phyloP scores from a whole-genome alignment of 2,113 vertebrate species.

The Bos javanicus region DNA sequence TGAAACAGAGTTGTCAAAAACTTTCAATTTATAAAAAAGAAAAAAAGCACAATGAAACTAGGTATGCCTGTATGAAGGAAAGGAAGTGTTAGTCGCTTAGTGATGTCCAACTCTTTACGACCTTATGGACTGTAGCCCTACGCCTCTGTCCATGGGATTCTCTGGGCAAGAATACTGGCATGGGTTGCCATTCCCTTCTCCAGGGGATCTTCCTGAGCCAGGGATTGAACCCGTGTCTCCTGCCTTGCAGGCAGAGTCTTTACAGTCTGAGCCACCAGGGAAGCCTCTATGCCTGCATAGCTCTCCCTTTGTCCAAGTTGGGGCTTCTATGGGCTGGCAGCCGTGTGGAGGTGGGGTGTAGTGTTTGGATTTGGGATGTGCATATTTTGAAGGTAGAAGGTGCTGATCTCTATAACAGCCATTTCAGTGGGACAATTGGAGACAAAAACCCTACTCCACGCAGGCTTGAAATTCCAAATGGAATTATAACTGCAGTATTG shows the following conservation, averaged over 20 bases:
- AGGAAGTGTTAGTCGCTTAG: background rate
- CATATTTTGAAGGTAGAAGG: background rate
- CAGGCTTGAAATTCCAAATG: background rate
- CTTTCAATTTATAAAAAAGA: background rate
- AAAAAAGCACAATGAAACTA: background rate
- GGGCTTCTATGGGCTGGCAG: background rate
- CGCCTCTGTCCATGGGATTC: background rate
- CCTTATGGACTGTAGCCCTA: background rate
- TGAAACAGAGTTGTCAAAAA: background rate
- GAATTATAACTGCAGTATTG: background rate
- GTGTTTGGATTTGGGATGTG: background rate
- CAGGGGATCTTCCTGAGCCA: background rate
- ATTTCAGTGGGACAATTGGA: background rate
- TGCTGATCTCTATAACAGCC: background rate
- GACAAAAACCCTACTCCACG: background rate
- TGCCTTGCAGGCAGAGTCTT: background rate
- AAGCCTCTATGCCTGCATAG: background rate
- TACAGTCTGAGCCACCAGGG: background rate
- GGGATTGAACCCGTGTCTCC: background rate
- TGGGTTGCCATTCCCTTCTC: background rate
- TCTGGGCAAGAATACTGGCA: background rate
- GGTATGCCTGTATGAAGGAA: background rate
- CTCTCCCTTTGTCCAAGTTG: rapidly evolving
- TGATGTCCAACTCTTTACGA: background rate
- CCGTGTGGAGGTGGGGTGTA: background rate